Percentiles rank a stretch among this genome's conserved stretches.
Evolutionary conservation across 2,888 invertebrate genomes (phyloP).

Genomic region (Leptopilina syphax): DNA sequence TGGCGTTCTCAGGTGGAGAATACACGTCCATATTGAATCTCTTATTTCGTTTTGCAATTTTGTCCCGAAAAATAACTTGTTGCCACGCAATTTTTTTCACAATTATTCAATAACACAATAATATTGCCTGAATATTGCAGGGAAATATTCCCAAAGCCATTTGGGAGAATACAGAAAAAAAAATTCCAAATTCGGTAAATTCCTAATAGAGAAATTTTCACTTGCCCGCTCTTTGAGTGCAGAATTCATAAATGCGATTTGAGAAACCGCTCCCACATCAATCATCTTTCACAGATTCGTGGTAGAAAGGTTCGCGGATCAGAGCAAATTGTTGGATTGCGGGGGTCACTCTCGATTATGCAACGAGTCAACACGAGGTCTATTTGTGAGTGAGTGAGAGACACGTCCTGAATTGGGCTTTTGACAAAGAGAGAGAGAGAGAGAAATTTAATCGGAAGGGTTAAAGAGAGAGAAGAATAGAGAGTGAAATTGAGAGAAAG

Average conservation of each 20-base stretch:
- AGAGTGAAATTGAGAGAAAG: conserved; percentile 43
- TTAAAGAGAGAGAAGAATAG: conserved; percentile 44
- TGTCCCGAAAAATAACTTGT: no score
- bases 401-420: conserved; percentile 45
- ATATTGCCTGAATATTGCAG: no score
- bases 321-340: conserved; percentile 68
- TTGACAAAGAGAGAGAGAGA: conserved; percentile 36
- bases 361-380: conserved; percentile 61
- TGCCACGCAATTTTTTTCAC: no score
- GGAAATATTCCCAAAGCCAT: no score
- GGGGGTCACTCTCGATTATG: conserved; percentile 70
- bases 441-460: conserved; percentile 53
- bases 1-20: no score
- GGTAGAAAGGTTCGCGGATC: conserved; percentile 71
- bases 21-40: no score
- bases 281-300: conserved; percentile 74
- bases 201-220: no score
- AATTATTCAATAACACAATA: no score
- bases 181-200: no score
- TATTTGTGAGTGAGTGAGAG: conserved; percentile 50
- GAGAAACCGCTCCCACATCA: conserved; percentile 74
- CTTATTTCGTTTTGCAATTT: no score
- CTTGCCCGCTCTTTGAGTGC: background rate
- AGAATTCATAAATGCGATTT: conserved; percentile 28
- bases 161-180: no score